Evolutionary conservation across 1,140 invertebrate genomes (phyloP), one percentile per base, ranked within the genome.

Genomic region (Nasonia vitripennis): DNA sequence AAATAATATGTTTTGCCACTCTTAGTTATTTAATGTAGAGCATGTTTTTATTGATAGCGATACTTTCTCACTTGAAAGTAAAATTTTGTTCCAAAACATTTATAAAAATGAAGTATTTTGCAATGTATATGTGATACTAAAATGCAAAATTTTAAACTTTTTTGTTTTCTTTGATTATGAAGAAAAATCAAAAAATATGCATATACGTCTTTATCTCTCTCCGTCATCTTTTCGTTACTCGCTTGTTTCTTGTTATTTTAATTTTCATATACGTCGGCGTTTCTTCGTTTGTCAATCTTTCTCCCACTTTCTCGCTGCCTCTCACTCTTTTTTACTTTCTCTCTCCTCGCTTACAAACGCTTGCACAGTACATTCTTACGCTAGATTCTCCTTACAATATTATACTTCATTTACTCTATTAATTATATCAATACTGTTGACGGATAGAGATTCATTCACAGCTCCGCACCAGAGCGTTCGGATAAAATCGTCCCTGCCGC

Each of bases 391-490:
- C 91, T 93, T 92, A 93, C 88, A 92, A 91, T 93, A 93, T 92
- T 91, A 92, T 93, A 92, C 91, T 86, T 92, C 89, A 92, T 92
- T 93, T 92, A 92, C 87, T 91, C 91, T 93, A 93, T 92, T 93
- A 92, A 93, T 93, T 93, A 93, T 93, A 93, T 92, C 92, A 93
- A 93, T 93, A 93, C 93, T 93, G 93, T 92, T 93, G 92, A 93
- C 92, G 93, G 93, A 93, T 93, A 93, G 92, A 93, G 93, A 93
- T 93, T 93, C 92, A 91, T 92, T 93, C 92, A 92, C 92, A 93
- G 91, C 90, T 92, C 87, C 90, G 91, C 90, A 88, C 74, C 90
- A 91, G 89, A 91, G 90, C 90, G 87, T 89, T 85, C 86, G 85
- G 75, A 86, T 86, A 84, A 86, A 86, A 91, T 91, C 89, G 90